A percentile compares a stretch with the other conserved stretches of the same genome.
Conservation (phyloP, 2,888 invertebrate genomes). For the Molorchus minor region DNA sequence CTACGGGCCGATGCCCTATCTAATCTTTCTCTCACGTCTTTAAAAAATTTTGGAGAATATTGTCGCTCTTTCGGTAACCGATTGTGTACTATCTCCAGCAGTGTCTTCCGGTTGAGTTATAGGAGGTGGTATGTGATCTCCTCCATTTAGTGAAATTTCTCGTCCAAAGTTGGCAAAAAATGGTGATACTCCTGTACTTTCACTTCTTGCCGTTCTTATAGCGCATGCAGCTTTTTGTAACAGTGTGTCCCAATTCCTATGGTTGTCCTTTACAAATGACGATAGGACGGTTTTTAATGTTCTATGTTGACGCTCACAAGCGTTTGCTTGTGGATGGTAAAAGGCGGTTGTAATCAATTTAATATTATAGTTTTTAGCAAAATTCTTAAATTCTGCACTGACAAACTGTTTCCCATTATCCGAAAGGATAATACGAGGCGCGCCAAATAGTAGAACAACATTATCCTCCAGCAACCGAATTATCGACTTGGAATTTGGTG, state of each 20-base stretch:
- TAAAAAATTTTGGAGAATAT: constrained; percentile 8
- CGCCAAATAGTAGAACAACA: neutral
- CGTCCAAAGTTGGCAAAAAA: constrained; percentile 35
- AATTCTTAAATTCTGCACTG: too few relatives aligned
- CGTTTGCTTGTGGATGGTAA: too few relatives aligned
- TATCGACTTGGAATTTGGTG: too few relatives aligned
- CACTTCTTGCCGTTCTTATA: constrained; percentile 25
- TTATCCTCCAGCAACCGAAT: too few relatives aligned
- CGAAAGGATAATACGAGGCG: neutral
- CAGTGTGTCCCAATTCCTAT: constrained; percentile 22
- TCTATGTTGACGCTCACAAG: too few relatives aligned
- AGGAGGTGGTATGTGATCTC: neutral
- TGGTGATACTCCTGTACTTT: constrained; percentile 31
- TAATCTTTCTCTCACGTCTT: constrained; percentile 12
- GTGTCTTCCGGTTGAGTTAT: neutral
- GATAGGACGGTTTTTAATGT: too few relatives aligned
- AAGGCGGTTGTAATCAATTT: too few relatives aligned
- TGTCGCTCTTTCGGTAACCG: neutral
- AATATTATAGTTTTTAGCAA: too few relatives aligned
- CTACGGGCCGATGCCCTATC: neutral
- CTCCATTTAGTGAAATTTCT: constrained; percentile 14
- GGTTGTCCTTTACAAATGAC: neutral
- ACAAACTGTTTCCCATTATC: neutral
- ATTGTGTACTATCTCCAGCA: neutral
- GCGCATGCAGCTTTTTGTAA: constrained; percentile 30